Conservation (phyloP, 2,797 vertebrate genomes). For the Yasuhikotakia modesta region DNA sequence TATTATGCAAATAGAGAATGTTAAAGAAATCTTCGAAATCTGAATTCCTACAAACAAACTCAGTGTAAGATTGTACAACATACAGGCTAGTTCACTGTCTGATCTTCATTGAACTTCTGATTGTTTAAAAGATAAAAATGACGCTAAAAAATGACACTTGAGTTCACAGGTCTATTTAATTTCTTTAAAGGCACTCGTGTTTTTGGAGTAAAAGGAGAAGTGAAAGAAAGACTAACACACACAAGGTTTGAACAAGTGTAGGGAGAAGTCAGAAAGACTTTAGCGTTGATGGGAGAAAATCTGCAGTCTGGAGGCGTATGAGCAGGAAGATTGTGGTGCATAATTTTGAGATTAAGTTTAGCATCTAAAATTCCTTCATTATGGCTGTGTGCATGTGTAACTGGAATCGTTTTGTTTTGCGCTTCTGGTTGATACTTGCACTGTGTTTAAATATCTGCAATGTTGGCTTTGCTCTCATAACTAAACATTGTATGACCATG, state of each 20-base stretch:
- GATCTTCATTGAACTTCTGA: neutral
- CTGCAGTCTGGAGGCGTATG: neutral
- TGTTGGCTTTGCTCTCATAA: constrained; percentile 31
- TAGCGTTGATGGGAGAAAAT: neutral
- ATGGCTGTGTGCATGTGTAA: constrained; percentile 17
- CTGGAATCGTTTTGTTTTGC: neutral
- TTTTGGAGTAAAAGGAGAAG: constrained; percentile 17
- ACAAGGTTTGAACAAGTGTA: neutral
- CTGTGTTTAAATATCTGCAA: constrained; percentile 17
- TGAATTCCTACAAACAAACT: neutral
- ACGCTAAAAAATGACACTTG: too few species aligned
- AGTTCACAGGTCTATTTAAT: neutral
- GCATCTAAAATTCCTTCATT: neutral
- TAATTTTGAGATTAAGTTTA: neutral
- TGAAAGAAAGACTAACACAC: neutral
- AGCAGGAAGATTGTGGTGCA: neutral
- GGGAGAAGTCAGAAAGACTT: neutral
- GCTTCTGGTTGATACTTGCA: constrained; percentile 9
- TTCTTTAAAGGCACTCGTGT: neutral
- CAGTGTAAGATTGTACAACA: neutral
- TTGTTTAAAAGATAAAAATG: neutral
- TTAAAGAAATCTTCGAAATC: neutral
- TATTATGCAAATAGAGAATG: neutral
- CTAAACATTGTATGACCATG: constrained; percentile 40
- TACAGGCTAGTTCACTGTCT: neutral